A percentile compares a stretch with the other conserved stretches of the same genome.
These are phyloP conservation scores for Cryptus viduatorius DNA, from an alignment of 2,888 invertebrate genomes.

Conservation along the genomic window DNA sequence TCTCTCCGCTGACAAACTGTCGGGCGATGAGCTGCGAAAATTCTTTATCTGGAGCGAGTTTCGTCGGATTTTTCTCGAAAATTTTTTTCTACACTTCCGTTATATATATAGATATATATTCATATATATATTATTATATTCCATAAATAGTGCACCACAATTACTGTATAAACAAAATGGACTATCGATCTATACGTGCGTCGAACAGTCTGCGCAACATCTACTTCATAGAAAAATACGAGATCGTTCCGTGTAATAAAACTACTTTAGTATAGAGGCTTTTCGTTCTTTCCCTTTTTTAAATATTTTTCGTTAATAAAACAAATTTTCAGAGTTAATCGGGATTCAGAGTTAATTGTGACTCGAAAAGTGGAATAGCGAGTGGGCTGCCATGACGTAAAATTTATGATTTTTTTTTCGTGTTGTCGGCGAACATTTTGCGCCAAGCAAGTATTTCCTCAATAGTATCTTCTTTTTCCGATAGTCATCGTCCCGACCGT, in stretches of 20 bases:
- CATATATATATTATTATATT: not conserved
- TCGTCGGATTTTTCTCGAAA: not conserved
- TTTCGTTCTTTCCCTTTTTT: not conserved
- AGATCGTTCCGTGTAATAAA: slow-evolving; percentile 35
- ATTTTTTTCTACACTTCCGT: slow-evolving; percentile 1
- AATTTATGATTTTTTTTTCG: not conserved
- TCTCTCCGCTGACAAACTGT: slow-evolving; percentile 94
- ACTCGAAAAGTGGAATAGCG: slow-evolving; percentile 5
- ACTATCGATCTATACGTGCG: slow-evolving; percentile 54
- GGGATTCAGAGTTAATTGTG: slow-evolving; percentile 6
- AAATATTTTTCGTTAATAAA: not conserved
- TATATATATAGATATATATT: not conserved
- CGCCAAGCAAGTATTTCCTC: not conserved
- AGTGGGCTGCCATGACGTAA: slow-evolving; percentile 4
- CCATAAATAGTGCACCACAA: slow-evolving; percentile 25
- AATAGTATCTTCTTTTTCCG: no score
- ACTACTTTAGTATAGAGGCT: slow-evolving; percentile 20
- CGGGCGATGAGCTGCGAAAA: slow-evolving; percentile 93
- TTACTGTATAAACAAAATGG: not conserved
- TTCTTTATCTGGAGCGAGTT: slow-evolving; percentile 47
- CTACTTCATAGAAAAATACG: slow-evolving; percentile 46
- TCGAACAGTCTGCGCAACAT: slow-evolving; percentile 56
- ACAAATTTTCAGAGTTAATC: slow-evolving; percentile 23
- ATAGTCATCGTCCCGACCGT: no score
- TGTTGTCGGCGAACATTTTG: not conserved